phyloP scores from a whole-genome alignment of 2,888 invertebrate species.

The Hirtodrosophila confusa region DNA sequence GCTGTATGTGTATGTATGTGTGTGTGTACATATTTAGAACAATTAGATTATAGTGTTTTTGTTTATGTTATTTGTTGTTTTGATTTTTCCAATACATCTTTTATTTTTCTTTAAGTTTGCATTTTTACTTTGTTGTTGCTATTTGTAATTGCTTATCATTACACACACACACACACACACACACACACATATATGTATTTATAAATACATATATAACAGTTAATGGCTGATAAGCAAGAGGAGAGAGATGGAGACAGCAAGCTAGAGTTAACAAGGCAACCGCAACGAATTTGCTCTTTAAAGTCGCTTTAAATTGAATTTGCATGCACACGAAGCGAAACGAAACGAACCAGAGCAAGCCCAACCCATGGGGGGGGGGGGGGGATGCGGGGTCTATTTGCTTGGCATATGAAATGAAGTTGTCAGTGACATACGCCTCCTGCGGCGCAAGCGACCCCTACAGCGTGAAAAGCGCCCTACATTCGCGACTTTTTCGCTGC shows the following conservation, averaged over 20 bases:
- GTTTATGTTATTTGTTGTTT: slow-evolving; percentile 5
- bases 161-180: not conserved
- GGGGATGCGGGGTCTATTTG: no score
- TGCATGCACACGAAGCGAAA: slow-evolving; percentile 48
- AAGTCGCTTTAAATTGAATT: slow-evolving; percentile 53
- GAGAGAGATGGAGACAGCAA: not conserved
- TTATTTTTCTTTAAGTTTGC: slow-evolving; percentile 19
- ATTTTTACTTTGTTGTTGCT: slow-evolving; percentile 35
- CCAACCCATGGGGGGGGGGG: not conserved
- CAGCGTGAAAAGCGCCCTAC: slow-evolving; percentile 36
- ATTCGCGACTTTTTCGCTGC: slow-evolving; percentile 45
- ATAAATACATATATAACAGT: slow-evolving; percentile 2
- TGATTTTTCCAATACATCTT: not conserved
- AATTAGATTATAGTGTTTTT: slow-evolving; percentile 62
- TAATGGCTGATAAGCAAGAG: slow-evolving; percentile 40
- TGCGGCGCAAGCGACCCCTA: slow-evolving; percentile 54
- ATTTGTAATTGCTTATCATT: slow-evolving; percentile 50
- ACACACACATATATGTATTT: slow-evolving; percentile 1
- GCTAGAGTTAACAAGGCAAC: slow-evolving; percentile 20
- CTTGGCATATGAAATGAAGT: slow-evolving; percentile 60
- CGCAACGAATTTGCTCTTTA: slow-evolving; percentile 30
- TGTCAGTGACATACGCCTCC: slow-evolving; percentile 63
- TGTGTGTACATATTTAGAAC: slow-evolving; percentile 52
- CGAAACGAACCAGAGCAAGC: slow-evolving; percentile 16
- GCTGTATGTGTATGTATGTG: slow-evolving; percentile 17